Percentiles rank a stretch among this genome's conserved stretches.
Conservation (phyloP, 2,797 vertebrate species). For the Poecilia wingei region DNA sequence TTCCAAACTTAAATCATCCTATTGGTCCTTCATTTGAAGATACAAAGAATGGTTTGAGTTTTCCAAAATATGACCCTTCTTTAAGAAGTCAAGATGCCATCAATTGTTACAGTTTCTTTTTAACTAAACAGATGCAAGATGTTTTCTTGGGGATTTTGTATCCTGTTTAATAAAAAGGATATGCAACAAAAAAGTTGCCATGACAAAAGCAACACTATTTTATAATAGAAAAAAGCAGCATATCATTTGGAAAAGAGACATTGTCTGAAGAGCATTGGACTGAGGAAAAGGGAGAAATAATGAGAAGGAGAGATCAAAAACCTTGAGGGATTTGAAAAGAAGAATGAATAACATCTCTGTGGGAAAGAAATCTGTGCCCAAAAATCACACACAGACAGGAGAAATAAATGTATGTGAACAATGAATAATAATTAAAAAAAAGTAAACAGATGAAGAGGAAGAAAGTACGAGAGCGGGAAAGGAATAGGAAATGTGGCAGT, state of each 20-base stretch:
- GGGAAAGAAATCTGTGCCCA: slow-evolving; percentile 24
- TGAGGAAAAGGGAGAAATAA: slow-evolving; percentile 35
- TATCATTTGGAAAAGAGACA: slow-evolving; percentile 18
- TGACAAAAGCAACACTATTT: slow-evolving; percentile 17
- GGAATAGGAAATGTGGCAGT: slow-evolving; percentile 35
- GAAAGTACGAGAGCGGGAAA: slow-evolving; percentile 25
- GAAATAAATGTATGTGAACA: slow-evolving; percentile 48
- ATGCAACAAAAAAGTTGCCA: not conserved
- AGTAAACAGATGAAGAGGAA: slow-evolving; percentile 11
- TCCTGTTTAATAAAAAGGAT: not conserved
- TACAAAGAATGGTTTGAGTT: not conserved
- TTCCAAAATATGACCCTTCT: not conserved
- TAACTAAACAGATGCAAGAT: not conserved
- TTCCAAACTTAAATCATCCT: not conserved
- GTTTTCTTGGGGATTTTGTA: not conserved
- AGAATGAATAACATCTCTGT: slow-evolving; percentile 30
- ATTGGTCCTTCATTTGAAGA: not conserved
- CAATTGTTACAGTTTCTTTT: not conserved
- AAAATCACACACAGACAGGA: slow-evolving; percentile 26
- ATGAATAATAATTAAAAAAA: slow-evolving; percentile 17
- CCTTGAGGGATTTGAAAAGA: slow-evolving; percentile 21
- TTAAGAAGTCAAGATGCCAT: slow-evolving; percentile 1
- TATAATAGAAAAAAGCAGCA: slow-evolving; percentile 25
- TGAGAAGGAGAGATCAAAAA: slow-evolving; percentile 29
- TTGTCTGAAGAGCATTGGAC: slow-evolving; percentile 24